Percentiles rank a stretch among this genome's conserved stretches.
phyloP scores from a whole-genome alignment of 2,888 invertebrate species.

The Cataglyphis livida region DNA sequence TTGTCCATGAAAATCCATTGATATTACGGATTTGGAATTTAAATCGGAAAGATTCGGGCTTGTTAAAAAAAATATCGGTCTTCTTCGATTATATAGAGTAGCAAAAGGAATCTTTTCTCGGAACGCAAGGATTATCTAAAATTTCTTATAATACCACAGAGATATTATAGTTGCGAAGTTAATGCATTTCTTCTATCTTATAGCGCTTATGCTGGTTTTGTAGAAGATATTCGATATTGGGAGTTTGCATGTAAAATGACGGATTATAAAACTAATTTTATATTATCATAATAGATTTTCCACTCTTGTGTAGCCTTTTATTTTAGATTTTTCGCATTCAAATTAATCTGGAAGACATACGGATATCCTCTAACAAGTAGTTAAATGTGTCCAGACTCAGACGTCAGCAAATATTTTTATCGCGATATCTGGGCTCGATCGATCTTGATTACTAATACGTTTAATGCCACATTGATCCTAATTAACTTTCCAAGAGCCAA shows the following conservation, averaged over 20 bases:
- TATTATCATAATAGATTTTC: not conserved
- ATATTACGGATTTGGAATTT: not conserved
- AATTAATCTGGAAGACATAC: not conserved
- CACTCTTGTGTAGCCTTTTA: not conserved
- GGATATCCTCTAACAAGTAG: slow-evolving; percentile 57
- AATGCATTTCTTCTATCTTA: not conserved
- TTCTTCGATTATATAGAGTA: not conserved
- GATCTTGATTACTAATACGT: slow-evolving; percentile 65
- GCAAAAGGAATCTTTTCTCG: not conserved
- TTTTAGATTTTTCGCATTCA: not conserved
- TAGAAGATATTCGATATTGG: slow-evolving; percentile 7
- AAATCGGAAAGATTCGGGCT: not conserved
- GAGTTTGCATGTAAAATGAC: not conserved
- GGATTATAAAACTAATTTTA: slow-evolving; percentile 10
- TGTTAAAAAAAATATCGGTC: not conserved
- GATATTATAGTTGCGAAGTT: not conserved
- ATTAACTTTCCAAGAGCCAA: not conserved
- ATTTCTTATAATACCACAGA: not conserved
- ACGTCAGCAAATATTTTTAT: slow-evolving; percentile 59
- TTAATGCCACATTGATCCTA: slow-evolving; percentile 31
- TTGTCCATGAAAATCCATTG: not conserved
- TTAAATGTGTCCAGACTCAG: slow-evolving; percentile 58
- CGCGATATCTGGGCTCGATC: slow-evolving; percentile 56
- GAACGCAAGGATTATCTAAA: not conserved
- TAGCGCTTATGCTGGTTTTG: not conserved